Conservation (phyloP, 2,888 invertebrate species). For the Ischnus inquisitorius region DNA sequence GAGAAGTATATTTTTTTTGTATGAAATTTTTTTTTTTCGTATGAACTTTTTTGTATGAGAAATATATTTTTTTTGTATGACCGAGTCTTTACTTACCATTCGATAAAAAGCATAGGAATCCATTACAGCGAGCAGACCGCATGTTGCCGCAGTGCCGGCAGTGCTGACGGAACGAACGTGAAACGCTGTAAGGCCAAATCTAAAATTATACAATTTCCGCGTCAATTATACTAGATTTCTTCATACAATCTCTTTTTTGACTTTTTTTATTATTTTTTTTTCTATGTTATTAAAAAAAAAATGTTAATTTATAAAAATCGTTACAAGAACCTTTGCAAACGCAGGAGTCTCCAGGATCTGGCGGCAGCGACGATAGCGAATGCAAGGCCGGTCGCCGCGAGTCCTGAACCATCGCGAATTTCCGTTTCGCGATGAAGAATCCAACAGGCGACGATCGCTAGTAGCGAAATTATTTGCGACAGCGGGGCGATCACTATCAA, state of each 20-base stretch:
- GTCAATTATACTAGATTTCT: background rate
- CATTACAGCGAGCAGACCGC: slow-evolving; percentile 78
- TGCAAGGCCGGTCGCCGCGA: slow-evolving; percentile 72
- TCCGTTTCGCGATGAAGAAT: slow-evolving; percentile 78
- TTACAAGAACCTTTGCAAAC: slow-evolving; percentile 73
- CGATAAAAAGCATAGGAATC: slow-evolving; percentile 79
- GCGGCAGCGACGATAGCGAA: slow-evolving; percentile 74
- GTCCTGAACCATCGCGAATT: slow-evolving; percentile 72
- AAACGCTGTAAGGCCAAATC: slow-evolving; percentile 71
- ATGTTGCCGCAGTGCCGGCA: slow-evolving; percentile 74
- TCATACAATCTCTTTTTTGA: too few species aligned
- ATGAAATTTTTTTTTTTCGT: too few species aligned
- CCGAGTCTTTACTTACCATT: slow-evolving; percentile 75
- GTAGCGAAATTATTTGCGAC: slow-evolving; percentile 73
- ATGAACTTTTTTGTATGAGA: too few species aligned
- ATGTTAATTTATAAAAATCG: background rate
- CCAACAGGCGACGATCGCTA: slow-evolving; percentile 78
- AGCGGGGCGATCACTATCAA: slow-evolving; percentile 73
- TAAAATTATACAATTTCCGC: slow-evolving; percentile 66
- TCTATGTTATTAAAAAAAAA: slow-evolving; percentile 14
- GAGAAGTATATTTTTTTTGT: background rate
- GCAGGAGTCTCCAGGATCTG: slow-evolving; percentile 74
- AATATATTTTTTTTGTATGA: background rate
- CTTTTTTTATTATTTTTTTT: too few species aligned
- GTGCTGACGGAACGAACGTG: slow-evolving; percentile 78